A percentile compares a stretch with the other conserved stretches of the same genome.
These are phyloP conservation scores for Papilio elwesi DNA, from an alignment of 2,888 invertebrate species.

Conservation along the genomic window DNA sequence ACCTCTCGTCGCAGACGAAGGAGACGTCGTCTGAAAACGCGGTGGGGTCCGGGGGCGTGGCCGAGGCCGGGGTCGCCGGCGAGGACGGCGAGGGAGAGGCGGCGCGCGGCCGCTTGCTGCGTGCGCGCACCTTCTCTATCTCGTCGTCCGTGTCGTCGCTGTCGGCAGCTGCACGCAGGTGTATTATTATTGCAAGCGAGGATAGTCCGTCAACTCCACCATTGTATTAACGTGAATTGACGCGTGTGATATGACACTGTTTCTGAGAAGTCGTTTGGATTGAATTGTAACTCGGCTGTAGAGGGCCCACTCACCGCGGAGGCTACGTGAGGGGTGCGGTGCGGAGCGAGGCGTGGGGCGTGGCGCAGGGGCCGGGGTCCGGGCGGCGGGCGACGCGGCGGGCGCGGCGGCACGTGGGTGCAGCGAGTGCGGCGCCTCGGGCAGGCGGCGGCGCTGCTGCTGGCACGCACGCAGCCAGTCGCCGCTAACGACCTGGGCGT, in stretches of 20 bases:
- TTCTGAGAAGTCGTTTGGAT: too few species aligned
- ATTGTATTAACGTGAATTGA: too few species aligned
- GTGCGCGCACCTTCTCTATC: constrained; percentile 74
- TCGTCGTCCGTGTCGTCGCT: constrained; percentile 85
- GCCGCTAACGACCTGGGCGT: constrained; percentile 86
- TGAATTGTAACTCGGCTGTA: too few species aligned
- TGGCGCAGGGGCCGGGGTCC: constrained; percentile 48
- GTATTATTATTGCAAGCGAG: neutral
- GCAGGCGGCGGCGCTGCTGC: constrained; percentile 83
- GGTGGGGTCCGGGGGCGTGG: constrained; percentile 17
- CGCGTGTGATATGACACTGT: too few species aligned
- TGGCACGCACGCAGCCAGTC: constrained; percentile 90
- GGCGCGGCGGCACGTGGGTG: constrained; percentile 26
- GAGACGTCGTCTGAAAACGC: constrained; percentile 47
- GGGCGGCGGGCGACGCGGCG: constrained; percentile 56
- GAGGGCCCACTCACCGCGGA: neutral
- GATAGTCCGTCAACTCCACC: too few species aligned
- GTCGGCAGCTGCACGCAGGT: constrained; percentile 51
- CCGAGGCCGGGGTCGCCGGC: constrained; percentile 1
- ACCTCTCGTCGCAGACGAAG: constrained; percentile 54
- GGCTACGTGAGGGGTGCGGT: neutral
- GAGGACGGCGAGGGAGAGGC: neutral
- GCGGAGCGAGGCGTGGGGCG: constrained; percentile 43
- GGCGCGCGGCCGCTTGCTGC: constrained; percentile 50
- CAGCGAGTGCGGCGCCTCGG: constrained; percentile 72